Evolutionary conservation across 2,113 vertebrate genomes (phyloP).

Genomic region (Lepisosteus oculatus): DNA sequence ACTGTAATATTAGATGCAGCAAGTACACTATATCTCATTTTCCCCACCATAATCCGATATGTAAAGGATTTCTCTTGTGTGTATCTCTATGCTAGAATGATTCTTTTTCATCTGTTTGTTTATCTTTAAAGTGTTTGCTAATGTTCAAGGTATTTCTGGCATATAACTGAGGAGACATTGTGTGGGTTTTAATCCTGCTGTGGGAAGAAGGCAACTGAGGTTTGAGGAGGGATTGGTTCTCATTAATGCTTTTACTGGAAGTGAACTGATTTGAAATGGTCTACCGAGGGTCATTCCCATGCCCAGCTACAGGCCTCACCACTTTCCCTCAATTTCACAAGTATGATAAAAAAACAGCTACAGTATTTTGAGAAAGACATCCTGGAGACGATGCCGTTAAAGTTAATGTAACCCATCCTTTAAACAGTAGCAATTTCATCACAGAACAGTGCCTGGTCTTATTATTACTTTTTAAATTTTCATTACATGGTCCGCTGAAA

Average conservation of each 20-base stretch:
- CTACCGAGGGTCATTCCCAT: too few relatives aligned
- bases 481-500: slow-evolving; percentile 7
- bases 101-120: slow-evolving; percentile 12
- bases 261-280: background rate
- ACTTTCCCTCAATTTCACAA: background rate
- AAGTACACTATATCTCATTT: too few relatives aligned
- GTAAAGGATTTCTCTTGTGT: too few relatives aligned
- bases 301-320: background rate
- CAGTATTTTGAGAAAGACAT: background rate
- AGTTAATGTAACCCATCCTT: background rate
- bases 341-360: background rate
- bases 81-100: too few relatives aligned
- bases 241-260: too few relatives aligned
- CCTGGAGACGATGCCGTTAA: background rate
- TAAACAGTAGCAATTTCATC: too few relatives aligned
- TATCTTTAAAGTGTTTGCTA: background rate
- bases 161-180: background rate
- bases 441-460: too few relatives aligned
- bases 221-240: background rate
- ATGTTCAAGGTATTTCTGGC: slow-evolving; percentile 1
- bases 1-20: too few relatives aligned
- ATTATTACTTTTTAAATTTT: slow-evolving; percentile 3
- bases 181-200: background rate
- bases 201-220: background rate
- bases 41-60: too few relatives aligned